Conservation (phyloP, 2,888 invertebrate species). For the Carabus problematicus region DNA sequence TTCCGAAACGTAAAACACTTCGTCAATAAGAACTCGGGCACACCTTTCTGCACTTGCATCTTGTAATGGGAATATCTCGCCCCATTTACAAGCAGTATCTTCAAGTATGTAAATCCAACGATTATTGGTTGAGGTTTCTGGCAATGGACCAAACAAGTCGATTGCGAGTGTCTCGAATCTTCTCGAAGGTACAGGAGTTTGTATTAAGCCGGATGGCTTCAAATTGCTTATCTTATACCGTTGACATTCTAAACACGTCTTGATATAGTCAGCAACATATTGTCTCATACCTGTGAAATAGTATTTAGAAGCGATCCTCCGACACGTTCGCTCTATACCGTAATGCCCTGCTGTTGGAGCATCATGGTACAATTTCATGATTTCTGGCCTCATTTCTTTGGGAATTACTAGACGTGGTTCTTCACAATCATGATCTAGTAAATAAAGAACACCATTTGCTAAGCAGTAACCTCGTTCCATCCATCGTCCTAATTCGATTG, state of each 20-base stretch:
- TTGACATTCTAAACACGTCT: conserved; percentile 43
- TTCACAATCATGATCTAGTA: too few relatives aligned
- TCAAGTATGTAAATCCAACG: conserved; percentile 44
- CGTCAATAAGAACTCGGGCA: too few relatives aligned
- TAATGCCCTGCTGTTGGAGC: too few relatives aligned
- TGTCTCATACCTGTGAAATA: conserved; percentile 43
- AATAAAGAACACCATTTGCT: too few relatives aligned
- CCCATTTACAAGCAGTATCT: conserved; percentile 46
- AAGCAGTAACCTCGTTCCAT: too few relatives aligned
- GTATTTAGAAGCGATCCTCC: conserved; percentile 36
- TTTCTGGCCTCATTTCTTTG: too few relatives aligned
- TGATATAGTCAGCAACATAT: conserved; percentile 39
- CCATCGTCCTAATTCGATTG: conserved; percentile 21
- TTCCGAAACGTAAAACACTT: too few relatives aligned
- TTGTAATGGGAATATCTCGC: conserved; percentile 52
- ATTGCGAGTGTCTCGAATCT: conserved; percentile 49
- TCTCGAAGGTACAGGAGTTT: conserved; percentile 43
- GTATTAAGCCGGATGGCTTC: conserved; percentile 45
- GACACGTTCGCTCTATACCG: conserved; percentile 35
- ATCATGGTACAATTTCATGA: too few relatives aligned
- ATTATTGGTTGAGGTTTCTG: conserved; percentile 39
- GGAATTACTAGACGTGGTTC: too few relatives aligned
- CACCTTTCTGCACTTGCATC: conserved; percentile 50
- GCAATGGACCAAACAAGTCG: conserved; percentile 50
- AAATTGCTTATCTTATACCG: conserved; percentile 41